Conservation (phyloP, 2,888 invertebrate species). For the Hirtodrosophila alboralis region DNA sequence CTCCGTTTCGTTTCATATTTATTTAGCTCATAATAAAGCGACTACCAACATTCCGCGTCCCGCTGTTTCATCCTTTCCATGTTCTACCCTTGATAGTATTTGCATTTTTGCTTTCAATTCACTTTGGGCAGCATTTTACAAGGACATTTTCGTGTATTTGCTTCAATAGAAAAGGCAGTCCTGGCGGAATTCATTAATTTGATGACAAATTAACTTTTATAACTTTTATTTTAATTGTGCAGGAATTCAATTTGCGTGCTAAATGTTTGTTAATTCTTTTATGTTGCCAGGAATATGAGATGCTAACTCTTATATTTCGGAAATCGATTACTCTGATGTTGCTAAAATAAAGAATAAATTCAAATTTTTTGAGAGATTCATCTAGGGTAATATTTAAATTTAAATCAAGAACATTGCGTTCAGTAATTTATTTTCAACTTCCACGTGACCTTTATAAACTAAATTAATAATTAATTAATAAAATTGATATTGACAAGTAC, state of each 20-base stretch:
- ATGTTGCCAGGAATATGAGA: too few species aligned
- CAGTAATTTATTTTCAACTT: too few species aligned
- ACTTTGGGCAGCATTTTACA: slow-evolving; percentile 2
- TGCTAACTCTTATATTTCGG: too few species aligned
- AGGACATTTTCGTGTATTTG: slow-evolving; percentile 4
- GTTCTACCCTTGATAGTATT: slow-evolving; percentile 30
- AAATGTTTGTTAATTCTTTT: slow-evolving; percentile 44
- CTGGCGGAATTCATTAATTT: slow-evolving; percentile 56
- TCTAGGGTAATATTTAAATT: too few species aligned
- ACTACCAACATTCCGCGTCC: not conserved
- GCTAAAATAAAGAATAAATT: too few species aligned
- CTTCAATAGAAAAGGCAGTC: not conserved
- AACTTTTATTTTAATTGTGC: slow-evolving; percentile 47
- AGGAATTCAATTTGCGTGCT: slow-evolving; percentile 57
- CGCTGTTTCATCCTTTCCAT: not conserved
- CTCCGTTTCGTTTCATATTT: slow-evolving; percentile 49
- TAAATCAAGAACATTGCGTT: too few species aligned
- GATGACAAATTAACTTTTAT: slow-evolving; percentile 68
- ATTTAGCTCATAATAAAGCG: slow-evolving; percentile 61
- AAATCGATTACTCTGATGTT: too few species aligned
- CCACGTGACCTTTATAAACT: too few species aligned
- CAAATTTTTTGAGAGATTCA: too few species aligned
- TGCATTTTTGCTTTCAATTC: slow-evolving; percentile 38
- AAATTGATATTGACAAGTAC: too few species aligned
- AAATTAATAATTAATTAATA: too few species aligned